phyloP scores from a whole-genome alignment of 1,140 invertebrate species.

The Polyergus mexicanus region DNA sequence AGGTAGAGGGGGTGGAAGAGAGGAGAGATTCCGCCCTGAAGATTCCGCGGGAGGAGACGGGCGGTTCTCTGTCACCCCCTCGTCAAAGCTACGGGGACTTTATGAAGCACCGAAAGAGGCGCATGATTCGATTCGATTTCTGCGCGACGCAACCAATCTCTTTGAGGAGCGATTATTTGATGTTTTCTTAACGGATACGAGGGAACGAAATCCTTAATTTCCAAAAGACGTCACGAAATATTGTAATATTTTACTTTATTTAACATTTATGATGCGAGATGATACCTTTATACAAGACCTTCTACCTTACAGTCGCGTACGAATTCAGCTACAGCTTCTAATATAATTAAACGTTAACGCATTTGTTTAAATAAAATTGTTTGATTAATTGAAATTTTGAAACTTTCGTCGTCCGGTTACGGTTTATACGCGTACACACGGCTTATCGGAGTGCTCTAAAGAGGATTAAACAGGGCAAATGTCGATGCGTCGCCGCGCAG shows the following conservation, averaged over 20 bases:
- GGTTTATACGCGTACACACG: neutral
- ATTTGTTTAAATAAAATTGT: neutral
- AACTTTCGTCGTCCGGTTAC: neutral
- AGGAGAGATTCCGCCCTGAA: conserved; percentile 58
- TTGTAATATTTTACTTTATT: neutral
- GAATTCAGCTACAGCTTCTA: neutral
- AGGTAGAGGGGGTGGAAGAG: neutral
- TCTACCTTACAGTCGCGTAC: neutral
- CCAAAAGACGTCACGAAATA: neutral
- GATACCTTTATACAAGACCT: neutral
- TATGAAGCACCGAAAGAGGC: conserved; percentile 72
- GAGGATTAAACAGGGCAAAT: conserved; percentile 9
- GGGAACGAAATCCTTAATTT: neutral
- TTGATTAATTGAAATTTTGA: neutral
- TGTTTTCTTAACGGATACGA: conserved; percentile 32
- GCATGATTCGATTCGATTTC: conserved; percentile 74
- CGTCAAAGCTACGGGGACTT: conserved; percentile 65
- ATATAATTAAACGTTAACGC: neutral
- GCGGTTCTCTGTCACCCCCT: conserved; percentile 25
- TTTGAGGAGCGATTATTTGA: conserved; percentile 60
- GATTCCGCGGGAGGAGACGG: conserved; percentile 59
- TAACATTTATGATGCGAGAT: conserved; percentile 12
- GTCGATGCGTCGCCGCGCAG: neutral
- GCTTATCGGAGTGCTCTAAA: neutral
- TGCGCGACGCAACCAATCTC: conserved; percentile 53